phyloP scores from a whole-genome alignment of 2,797 vertebrate species.

The Pseudochirops corinnae region DNA sequence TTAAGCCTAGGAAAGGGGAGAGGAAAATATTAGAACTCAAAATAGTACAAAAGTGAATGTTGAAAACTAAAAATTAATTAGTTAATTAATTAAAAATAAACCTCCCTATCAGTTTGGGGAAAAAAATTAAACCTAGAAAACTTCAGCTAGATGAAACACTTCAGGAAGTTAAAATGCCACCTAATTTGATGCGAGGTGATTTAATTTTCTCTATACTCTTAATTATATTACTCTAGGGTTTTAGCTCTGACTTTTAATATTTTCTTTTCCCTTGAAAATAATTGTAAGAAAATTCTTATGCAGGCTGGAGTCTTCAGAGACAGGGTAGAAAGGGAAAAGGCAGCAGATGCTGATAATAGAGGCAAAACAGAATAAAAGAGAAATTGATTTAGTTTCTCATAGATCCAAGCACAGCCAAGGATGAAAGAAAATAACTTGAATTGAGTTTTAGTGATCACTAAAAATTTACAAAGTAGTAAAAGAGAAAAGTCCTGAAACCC shows the following conservation, averaged over 20 bases:
- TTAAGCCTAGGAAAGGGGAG: neutral
- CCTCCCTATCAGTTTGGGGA: too few species aligned
- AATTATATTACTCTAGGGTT: neutral
- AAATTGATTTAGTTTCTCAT: neutral
- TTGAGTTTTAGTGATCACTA: neutral
- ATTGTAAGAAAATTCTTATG: neutral
- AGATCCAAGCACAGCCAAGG: neutral
- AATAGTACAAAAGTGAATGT: too few species aligned
- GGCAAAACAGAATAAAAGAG: neutral
- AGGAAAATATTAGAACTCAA: too few species aligned
- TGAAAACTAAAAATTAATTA: too few species aligned
- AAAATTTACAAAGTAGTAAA: neutral
- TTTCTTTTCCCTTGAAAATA: neutral
- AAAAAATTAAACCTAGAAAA: neutral
- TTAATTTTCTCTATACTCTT: neutral
- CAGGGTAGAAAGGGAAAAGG: neutral
- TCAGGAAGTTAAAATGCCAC: neutral
- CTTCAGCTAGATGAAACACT: neutral
- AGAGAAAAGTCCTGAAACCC: neutral
- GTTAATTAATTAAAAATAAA: too few species aligned
- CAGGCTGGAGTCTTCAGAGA: neutral
- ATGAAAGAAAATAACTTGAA: neutral
- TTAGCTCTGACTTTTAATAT: neutral
- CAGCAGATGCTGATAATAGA: neutral
- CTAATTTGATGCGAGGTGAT: neutral